Percentiles rank a stretch among this genome's conserved stretches.
Evolutionary conservation across 2,113 vertebrate species (phyloP).

Genomic region (Pseudolaguvia tuberculata): DNA sequence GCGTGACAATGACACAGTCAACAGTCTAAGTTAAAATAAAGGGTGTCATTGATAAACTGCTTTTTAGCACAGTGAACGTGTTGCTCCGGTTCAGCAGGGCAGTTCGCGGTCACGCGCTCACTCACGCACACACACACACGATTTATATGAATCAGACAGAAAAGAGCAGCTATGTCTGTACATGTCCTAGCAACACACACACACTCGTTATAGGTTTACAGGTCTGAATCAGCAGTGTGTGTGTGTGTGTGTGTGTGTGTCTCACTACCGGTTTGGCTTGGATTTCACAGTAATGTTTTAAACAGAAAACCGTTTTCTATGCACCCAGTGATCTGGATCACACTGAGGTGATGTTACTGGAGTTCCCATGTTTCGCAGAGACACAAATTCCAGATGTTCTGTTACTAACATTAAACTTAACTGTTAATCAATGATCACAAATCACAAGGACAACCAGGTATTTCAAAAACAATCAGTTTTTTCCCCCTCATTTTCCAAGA

Average conservation of each 20-base stretch:
- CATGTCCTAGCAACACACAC: conserved; percentile 30
- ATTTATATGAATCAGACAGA: conserved; percentile 52
- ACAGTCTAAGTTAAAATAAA: neutral
- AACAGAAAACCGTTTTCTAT: neutral
- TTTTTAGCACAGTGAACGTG: conserved; percentile 50
- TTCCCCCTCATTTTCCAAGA: too few relatives aligned
- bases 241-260: conserved; percentile 43
- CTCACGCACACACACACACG: conserved; percentile 55
- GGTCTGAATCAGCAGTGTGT: conserved; percentile 39
- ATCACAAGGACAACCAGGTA: too few relatives aligned
- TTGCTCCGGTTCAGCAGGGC: conserved; percentile 57
- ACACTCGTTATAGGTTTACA: conserved; percentile 45
- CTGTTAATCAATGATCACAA: too few relatives aligned
- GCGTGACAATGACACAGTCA: neutral
- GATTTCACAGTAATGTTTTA: neutral
- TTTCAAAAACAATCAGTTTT: too few relatives aligned
- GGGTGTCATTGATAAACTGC: conserved; percentile 13
- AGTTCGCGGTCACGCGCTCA: conserved; percentile 34
- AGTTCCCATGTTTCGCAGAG: too few relatives aligned
- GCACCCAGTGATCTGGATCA: neutral
- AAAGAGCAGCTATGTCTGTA: conserved; percentile 11
- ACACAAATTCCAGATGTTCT: too few relatives aligned
- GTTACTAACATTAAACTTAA: too few relatives aligned
- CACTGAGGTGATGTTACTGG: neutral
- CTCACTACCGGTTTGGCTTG: conserved; percentile 14